A percentile compares a stretch with the other conserved stretches of the same genome.
phyloP scores from a whole-genome alignment of 2,113 vertebrate genomes.

The Muscicapa adusta region DNA sequence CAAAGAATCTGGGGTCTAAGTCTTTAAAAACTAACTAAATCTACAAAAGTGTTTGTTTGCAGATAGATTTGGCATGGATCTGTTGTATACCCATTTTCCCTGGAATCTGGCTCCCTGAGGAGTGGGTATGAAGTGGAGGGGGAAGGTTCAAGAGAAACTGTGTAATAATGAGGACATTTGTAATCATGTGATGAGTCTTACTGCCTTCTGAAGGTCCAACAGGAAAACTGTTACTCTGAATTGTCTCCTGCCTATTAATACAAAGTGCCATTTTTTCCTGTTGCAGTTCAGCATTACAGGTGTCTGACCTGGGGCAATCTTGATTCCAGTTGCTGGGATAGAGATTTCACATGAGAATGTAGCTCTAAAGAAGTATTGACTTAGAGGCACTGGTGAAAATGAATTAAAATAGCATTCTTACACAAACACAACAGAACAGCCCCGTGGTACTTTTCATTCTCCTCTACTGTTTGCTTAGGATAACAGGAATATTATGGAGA shows the following conservation, averaged over 20 bases:
- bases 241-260: neutral
- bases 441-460: neutral
- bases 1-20: neutral
- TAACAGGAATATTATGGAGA: constrained; percentile 46
- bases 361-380: neutral
- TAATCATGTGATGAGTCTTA: neutral
- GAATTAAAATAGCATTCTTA: constrained; percentile 54
- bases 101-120: neutral
- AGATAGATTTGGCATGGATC: neutral
- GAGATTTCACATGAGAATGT: constrained; percentile 32
- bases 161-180: neutral
- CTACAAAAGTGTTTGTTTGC: neutral
- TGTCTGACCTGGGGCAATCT: constrained; percentile 44
- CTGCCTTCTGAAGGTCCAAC: neutral
- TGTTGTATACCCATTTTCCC: neutral
- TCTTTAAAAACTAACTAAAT: neutral
- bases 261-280: neutral
- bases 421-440: constrained; percentile 35
- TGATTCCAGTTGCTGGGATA: neutral
- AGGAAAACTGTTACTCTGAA: neutral
- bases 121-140: neutral
- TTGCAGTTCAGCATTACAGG: constrained; percentile 24
- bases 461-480: constrained; percentile 44
- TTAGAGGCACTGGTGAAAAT: constrained; percentile 14
- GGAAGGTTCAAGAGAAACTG: neutral